phyloP scores from a whole-genome alignment of 2,797 vertebrate genomes.

The Falco berigora region DNA sequence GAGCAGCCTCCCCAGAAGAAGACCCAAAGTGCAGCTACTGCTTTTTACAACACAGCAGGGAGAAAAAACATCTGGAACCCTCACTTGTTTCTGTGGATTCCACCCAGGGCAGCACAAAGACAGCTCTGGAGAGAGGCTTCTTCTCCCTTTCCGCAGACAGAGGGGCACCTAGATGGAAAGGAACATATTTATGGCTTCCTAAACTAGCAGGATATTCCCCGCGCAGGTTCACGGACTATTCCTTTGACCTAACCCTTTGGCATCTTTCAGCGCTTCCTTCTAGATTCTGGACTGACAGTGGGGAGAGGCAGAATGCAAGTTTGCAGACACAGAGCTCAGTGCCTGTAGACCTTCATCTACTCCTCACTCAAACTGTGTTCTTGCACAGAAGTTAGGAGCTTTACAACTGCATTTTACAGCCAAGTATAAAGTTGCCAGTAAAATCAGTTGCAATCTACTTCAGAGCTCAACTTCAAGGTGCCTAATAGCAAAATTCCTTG shows the following conservation, averaged over 20 bases:
- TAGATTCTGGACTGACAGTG: neutral
- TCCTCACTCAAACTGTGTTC: neutral
- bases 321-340: neutral
- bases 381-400: neutral
- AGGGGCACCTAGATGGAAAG: conserved; percentile 28
- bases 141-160: conserved; percentile 43
- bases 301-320: neutral
- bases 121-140: conserved; percentile 42
- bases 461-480: conserved; percentile 1
- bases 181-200: conserved; percentile 26
- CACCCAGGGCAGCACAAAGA: conserved; percentile 48
- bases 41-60: neutral
- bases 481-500: conserved; percentile 25
- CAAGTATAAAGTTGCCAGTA: neutral
- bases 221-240: neutral
- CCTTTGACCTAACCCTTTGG: neutral
- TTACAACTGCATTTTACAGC: neutral
- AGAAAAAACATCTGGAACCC: neutral
- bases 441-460: neutral
- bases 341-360: neutral
- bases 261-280: neutral
- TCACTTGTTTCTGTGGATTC: conserved; percentile 32
- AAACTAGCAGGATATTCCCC: neutral
- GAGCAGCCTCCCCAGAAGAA: neutral
- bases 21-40: neutral